phyloP scores from a whole-genome alignment of 2,113 vertebrate species.

The Ibidorhyncha struthersii region DNA sequence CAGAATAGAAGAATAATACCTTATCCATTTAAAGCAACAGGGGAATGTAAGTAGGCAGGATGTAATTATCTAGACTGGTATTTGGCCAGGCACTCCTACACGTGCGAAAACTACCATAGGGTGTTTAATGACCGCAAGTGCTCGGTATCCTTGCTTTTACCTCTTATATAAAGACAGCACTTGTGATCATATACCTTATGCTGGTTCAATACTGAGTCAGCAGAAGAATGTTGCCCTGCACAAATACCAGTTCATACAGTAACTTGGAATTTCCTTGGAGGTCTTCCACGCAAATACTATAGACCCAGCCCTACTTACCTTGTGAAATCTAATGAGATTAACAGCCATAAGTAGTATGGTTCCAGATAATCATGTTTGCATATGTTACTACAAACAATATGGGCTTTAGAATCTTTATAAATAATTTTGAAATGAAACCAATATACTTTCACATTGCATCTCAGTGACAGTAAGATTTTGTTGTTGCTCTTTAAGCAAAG shows the following conservation, averaged over 20 bases:
- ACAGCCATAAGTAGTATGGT: neutral
- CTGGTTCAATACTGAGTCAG: neutral
- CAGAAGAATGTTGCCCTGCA: neutral
- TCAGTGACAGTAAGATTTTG: neutral
- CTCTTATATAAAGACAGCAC: neutral
- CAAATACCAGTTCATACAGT: neutral
- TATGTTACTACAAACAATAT: neutral
- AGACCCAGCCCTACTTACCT: neutral
- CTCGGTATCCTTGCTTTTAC: neutral
- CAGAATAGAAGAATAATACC: slow-evolving; percentile 58
- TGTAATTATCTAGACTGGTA: slow-evolving; percentile 45
- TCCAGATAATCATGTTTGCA: neutral
- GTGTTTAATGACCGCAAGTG: neutral
- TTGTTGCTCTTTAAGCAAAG: neutral
- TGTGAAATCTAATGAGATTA: neutral
- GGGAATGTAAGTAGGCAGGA: slow-evolving; percentile 63
- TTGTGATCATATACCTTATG: neutral
- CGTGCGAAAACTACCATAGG: neutral
- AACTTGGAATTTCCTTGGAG: slow-evolving; percentile 31
- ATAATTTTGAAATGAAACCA: neutral
- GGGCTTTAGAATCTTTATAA: neutral
- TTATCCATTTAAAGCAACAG: slow-evolving; percentile 56
- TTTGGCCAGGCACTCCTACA: slow-evolving; percentile 46
- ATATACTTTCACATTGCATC: neutral
- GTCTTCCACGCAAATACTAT: neutral